Evolutionary conservation across 2,113 vertebrate genomes (phyloP).

Genomic region (Deroptyus accipitrinus): DNA sequence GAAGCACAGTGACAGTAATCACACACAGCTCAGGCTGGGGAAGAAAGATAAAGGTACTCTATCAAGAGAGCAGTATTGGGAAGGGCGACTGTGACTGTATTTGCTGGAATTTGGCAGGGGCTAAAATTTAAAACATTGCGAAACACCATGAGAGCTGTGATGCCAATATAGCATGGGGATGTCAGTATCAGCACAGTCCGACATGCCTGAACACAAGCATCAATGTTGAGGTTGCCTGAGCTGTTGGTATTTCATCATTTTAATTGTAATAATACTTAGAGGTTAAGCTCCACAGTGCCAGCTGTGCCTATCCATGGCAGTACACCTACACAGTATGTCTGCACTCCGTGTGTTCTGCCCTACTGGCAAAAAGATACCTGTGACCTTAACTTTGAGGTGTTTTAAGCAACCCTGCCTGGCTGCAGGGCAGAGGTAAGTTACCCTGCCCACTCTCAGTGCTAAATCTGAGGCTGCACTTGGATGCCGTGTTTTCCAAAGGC

Average conservation of each 20-base stretch:
- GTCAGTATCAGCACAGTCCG: not conserved
- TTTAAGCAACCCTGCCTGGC: not conserved
- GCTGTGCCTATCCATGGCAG: not conserved
- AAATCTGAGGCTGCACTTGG: not conserved
- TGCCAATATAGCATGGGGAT: not conserved
- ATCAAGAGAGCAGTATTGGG: not conserved
- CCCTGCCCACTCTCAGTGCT: not conserved
- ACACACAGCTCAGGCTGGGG: not conserved
- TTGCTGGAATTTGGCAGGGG: not conserved
- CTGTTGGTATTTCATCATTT: constrained; percentile 22
- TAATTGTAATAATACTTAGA: constrained; percentile 27
- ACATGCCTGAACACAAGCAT: constrained; percentile 30
- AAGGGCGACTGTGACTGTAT: not conserved
- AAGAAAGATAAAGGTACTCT: not conserved
- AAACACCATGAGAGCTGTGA: not conserved
- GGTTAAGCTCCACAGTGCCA: not conserved
- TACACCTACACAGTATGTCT: not conserved
- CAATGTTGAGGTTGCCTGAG: not conserved
- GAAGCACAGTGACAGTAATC: not conserved
- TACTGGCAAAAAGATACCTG: not conserved
- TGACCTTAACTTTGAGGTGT: not conserved
- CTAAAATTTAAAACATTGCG: not conserved
- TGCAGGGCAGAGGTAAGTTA: not conserved
- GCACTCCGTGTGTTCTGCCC: not conserved
- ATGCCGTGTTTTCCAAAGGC: not conserved